Evolutionary conservation across 2,888 invertebrate genomes (phyloP).

Genomic region (Cheilosia urbana): DNA sequence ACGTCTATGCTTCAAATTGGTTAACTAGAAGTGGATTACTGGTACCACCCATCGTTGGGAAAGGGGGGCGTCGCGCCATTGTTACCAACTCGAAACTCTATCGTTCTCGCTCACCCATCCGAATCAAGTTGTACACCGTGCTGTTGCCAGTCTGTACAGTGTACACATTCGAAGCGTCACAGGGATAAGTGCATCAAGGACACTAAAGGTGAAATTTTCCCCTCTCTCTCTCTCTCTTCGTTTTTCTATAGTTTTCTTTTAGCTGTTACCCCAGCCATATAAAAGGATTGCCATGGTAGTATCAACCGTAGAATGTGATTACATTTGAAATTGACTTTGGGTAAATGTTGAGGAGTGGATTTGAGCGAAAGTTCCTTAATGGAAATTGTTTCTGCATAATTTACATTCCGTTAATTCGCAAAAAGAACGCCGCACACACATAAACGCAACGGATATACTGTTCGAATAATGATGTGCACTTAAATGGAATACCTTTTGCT

Average conservation of each 20-base stretch:
- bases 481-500: constrained; percentile 49
- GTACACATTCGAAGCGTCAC: constrained; percentile 1
- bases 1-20: constrained; percentile 46
- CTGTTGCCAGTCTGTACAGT: constrained; percentile 3
- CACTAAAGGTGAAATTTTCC: constrained; percentile 59
- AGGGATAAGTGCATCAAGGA: constrained; percentile 58
- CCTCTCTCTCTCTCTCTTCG: not conserved
- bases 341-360: constrained; percentile 52
- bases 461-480: constrained; percentile 37
- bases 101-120: constrained; percentile 2
- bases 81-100: constrained; percentile 27
- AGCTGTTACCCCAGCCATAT: not conserved
- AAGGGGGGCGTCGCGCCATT: constrained; percentile 12
- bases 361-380: constrained; percentile 59
- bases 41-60: constrained; percentile 18
- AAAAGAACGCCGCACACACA: constrained; percentile 18
- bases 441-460: constrained; percentile 16
- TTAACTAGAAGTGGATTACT: constrained; percentile 57
- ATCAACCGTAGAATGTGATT: constrained; percentile 50
- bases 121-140: not conserved
- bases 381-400: constrained; percentile 63
- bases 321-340: constrained; percentile 56
- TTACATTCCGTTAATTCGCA: constrained; percentile 46
- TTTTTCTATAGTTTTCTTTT: not conserved
- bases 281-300: constrained; percentile 41